phyloP scores from a whole-genome alignment of 2,797 vertebrate genomes.

The Sebastes oblongus region DNA sequence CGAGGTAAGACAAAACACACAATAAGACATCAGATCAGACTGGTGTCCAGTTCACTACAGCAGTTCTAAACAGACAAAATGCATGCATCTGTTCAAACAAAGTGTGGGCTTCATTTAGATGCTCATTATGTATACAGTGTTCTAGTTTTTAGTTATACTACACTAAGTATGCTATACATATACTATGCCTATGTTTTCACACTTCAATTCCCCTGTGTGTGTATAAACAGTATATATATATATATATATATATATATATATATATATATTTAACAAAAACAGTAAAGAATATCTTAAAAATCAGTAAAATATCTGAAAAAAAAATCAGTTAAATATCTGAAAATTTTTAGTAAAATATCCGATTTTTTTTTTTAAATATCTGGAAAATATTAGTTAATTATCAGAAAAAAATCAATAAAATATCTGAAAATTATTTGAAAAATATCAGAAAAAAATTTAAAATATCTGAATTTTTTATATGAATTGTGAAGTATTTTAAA shows the following conservation, averaged over 20 bases:
- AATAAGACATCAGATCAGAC: not conserved
- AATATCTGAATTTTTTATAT: too few species aligned
- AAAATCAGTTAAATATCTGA: not conserved
- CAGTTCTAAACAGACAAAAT: not conserved
- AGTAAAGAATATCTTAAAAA: not conserved
- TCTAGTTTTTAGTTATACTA: not conserved
- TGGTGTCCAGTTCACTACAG: not conserved
- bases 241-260: too few species aligned
- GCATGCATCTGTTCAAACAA: not conserved
- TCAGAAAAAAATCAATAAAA: not conserved
- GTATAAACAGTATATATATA: too few species aligned
- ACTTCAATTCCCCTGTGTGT: too few species aligned
- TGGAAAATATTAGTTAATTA: too few species aligned
- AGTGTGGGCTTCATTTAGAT: not conserved
- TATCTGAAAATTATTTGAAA: not conserved
- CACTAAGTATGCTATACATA: too few species aligned
- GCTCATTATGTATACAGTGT: not conserved
- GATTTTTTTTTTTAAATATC: too few species aligned
- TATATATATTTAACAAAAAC: too few species aligned
- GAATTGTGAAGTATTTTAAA: not conserved
- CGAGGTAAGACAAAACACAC: constrained; percentile 64
- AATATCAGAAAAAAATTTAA: not conserved
- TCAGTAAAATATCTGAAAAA: not conserved
- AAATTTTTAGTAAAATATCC: too few species aligned
- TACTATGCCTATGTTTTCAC: not conserved